phyloP scores from a whole-genome alignment of 1,140 invertebrate species.

The Varroa destructor region DNA sequence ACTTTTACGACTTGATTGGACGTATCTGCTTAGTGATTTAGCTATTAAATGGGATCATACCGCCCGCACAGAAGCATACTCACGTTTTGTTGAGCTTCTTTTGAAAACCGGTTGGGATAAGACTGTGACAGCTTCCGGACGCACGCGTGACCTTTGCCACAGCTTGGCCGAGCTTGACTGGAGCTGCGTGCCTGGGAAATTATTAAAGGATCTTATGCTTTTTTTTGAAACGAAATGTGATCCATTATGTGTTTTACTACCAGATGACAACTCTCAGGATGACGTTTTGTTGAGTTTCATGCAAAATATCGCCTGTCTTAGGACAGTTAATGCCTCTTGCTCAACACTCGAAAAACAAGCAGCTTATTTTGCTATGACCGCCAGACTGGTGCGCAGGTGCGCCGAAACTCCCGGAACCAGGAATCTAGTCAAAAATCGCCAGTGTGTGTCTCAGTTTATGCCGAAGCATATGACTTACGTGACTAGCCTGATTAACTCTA shows the following conservation, averaged over 20 bases:
- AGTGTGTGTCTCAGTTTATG: slow-evolving; percentile 27
- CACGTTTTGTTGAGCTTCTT: slow-evolving; percentile 7
- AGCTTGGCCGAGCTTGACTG: background rate
- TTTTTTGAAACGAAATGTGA: slow-evolving; percentile 6
- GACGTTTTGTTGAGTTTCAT: slow-evolving; percentile 13
- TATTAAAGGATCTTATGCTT: slow-evolving; percentile 1
- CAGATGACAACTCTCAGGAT: slow-evolving; percentile 18
- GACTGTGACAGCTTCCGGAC: background rate
- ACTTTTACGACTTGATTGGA: slow-evolving; percentile 1
- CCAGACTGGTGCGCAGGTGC: slow-evolving; percentile 1
- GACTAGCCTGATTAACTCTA: background rate
- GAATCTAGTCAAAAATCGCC: slow-evolving; percentile 27
- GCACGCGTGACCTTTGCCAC: background rate
- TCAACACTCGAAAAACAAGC: slow-evolving; percentile 23
- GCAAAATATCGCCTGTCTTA: slow-evolving; percentile 4
- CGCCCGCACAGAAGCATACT: background rate
- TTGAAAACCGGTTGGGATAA: slow-evolving; percentile 19
- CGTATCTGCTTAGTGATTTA: background rate
- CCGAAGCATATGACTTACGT: slow-evolving; percentile 17
- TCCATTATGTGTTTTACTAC: slow-evolving; percentile 12
- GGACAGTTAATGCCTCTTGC: slow-evolving; percentile 8
- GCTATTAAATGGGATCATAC: background rate
- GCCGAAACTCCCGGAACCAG: slow-evolving; percentile 18
- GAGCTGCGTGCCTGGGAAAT: slow-evolving; percentile 5
- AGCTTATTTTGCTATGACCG: slow-evolving; percentile 11